Percentiles rank a stretch among this genome's conserved stretches.
Evolutionary conservation across 2,113 vertebrate genomes (phyloP).

Genomic region (Corythornis vintsioides): DNA sequence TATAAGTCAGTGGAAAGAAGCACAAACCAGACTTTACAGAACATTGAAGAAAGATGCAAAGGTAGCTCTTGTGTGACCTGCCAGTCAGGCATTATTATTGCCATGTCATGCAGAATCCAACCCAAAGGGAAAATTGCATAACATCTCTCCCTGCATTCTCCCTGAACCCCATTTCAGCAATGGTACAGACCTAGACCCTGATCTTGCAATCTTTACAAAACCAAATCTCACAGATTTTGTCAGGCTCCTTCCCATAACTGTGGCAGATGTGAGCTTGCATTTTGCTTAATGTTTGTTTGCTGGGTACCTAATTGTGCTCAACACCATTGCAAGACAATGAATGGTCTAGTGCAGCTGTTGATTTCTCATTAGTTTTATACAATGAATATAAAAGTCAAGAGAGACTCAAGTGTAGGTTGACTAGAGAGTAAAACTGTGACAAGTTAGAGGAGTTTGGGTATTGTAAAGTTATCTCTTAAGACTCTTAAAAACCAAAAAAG

Average conservation of each 20-base stretch:
- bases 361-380: not conserved
- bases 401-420: not conserved
- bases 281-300: not conserved
- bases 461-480: not conserved
- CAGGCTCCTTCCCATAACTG: not conserved
- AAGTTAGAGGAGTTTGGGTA: not conserved
- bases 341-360: not conserved
- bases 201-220: not conserved
- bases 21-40: not conserved
- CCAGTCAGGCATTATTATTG: not conserved
- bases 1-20: not conserved
- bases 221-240: not conserved
- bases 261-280: not conserved
- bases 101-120: not conserved
- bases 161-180: not conserved
- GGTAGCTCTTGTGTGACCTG: not conserved
- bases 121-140: not conserved
- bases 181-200: not conserved
- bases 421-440: not conserved
- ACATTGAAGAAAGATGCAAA: rapidly evolving
- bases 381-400: not conserved
- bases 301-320: not conserved
- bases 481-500: not conserved
- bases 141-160: not conserved
- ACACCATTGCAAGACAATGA: not conserved